These are phyloP conservation scores for Ryuthela nishihirai DNA, from an alignment of 2,888 invertebrate species.

Conservation along the genomic window DNA sequence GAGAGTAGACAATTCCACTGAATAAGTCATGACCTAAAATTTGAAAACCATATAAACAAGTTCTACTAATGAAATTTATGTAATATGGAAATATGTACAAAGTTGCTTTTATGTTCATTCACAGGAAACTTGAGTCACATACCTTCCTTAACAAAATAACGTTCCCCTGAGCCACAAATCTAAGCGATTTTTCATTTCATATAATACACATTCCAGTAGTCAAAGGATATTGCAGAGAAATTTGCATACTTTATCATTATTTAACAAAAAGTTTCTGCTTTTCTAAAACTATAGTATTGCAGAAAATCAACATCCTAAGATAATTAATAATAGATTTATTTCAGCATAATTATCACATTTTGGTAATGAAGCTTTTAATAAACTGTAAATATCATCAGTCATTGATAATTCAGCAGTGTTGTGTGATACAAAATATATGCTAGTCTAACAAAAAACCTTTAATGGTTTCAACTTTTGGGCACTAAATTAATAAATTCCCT, in stretches of 20 bases:
- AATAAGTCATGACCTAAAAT: no score
- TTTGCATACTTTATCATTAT: slow-evolving; percentile 12
- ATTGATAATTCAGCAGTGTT: no score
- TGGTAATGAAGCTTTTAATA: no score
- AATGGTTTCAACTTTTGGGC: no score
- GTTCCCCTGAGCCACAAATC: slow-evolving; percentile 18
- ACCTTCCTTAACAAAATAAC: slow-evolving; percentile 28
- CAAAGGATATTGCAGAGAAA: slow-evolving; percentile 1
- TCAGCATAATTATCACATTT: background rate
- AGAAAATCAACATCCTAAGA: background rate
- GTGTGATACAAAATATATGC: no score
- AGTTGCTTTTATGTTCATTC: slow-evolving; percentile 12
- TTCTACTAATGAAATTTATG: slow-evolving; percentile 30
- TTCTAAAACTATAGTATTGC: background rate
- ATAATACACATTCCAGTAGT: slow-evolving; percentile 15
- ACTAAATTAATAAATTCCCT: no score
- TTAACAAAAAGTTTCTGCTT: background rate
- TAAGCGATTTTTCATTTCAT: slow-evolving; percentile 4
- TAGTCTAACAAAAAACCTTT: no score
- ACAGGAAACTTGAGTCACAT: background rate
- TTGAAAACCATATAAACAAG: no score
- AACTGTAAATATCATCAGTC: no score
- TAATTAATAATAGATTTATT: background rate
- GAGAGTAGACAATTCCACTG: no score
- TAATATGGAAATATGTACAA: slow-evolving; percentile 33